A percentile compares a stretch with the other conserved stretches of the same genome.
phyloP scores from a whole-genome alignment of 2,113 vertebrate species.

The human (Homo sapiens) region DNA sequence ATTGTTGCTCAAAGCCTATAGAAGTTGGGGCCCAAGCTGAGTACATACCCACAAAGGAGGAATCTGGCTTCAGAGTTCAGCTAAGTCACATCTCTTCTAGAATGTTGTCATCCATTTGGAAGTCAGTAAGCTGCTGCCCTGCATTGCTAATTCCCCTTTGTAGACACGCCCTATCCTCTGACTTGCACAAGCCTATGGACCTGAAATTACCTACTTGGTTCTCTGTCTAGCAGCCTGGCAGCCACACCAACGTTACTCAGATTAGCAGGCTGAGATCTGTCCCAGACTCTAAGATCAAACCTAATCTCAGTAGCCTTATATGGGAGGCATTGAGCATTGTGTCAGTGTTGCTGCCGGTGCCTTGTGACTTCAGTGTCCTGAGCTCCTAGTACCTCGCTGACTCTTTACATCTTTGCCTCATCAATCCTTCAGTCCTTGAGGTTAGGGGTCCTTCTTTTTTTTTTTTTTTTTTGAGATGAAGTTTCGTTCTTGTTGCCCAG shows the following conservation, averaged over 20 bases:
- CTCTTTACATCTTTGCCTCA: neutral
- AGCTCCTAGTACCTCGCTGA: neutral
- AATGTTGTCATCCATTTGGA: neutral
- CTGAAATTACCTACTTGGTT: neutral
- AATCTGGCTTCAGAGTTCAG: neutral
- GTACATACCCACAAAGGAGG: no score
- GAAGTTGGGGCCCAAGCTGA: neutral
- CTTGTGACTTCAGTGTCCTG: neutral
- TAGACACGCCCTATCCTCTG: neutral
- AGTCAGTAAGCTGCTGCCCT: neutral
- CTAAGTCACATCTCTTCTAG: neutral
- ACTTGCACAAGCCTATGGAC: conserved; percentile 13
- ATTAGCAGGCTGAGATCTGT: conserved; percentile 30
- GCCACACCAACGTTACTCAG: neutral
- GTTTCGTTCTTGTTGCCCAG: no score
- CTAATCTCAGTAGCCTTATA: neutral
- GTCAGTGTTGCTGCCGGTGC: neutral
- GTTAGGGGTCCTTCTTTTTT: no score
- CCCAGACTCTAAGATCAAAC: neutral
- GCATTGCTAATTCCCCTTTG: neutral
- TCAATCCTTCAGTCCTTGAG: neutral
- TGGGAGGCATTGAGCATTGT: neutral
- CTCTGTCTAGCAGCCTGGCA: conserved; percentile 21
- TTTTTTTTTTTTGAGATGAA: no score
- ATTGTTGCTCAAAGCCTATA: neutral